A percentile compares a stretch with the other conserved stretches of the same genome.
Evolutionary conservation across 2,797 vertebrate genomes (phyloP).

Genomic region (Pelodytes ibericus): DNA sequence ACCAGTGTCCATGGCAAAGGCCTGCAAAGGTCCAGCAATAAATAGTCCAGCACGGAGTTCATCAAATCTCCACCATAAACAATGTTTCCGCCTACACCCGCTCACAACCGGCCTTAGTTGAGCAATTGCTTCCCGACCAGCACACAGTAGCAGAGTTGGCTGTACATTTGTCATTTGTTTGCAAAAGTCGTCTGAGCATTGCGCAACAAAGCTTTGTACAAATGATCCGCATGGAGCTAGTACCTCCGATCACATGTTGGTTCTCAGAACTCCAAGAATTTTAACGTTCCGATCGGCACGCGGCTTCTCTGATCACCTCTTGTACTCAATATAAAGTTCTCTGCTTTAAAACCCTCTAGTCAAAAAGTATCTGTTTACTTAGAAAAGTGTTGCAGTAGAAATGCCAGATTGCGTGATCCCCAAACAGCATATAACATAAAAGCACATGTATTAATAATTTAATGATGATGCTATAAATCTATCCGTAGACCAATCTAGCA

Average conservation of each 20-base stretch:
- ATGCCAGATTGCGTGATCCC: constrained; percentile 69
- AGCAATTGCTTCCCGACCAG: too few relatives aligned
- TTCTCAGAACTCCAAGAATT: not conserved
- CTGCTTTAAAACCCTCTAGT: constrained; percentile 6
- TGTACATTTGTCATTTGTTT: too few relatives aligned
- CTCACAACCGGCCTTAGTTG: too few relatives aligned
- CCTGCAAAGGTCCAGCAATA: too few relatives aligned
- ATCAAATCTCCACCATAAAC: too few relatives aligned
- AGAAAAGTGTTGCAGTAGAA: constrained; percentile 62
- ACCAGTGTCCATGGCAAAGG: too few relatives aligned
- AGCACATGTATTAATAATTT: constrained; percentile 66
- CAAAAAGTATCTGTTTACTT: constrained; percentile 55
- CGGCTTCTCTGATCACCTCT: not conserved
- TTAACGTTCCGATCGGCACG: constrained; percentile 8
- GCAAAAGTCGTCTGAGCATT: too few relatives aligned
- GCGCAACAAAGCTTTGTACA: not conserved
- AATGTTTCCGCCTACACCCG: too few relatives aligned
- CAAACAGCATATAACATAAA: constrained; percentile 68
- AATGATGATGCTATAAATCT: constrained; percentile 65
- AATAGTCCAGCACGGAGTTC: too few relatives aligned
- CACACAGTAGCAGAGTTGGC: too few relatives aligned
- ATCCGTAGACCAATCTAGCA: constrained; percentile 58
- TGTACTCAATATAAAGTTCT: constrained; percentile 28
- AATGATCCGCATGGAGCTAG: not conserved
- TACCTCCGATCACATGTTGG: not conserved